Conservation (phyloP, 2,797 vertebrate genomes). For the Siniperca scherzeri region DNA sequence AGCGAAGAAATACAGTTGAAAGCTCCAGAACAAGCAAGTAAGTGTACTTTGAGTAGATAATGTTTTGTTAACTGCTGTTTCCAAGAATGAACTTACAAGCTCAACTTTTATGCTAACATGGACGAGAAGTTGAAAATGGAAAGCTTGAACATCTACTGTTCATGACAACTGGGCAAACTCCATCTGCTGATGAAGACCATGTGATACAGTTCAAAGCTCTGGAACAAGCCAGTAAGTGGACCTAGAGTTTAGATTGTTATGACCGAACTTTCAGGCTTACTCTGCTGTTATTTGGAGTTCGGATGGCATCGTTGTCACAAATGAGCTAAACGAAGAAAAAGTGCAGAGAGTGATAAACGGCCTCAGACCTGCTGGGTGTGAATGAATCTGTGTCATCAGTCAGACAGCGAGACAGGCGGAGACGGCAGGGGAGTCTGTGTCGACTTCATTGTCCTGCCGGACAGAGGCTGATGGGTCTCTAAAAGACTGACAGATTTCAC, state of each 20-base stretch:
- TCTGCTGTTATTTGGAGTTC: neutral
- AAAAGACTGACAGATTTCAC: constrained; percentile 55
- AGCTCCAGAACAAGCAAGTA: neutral
- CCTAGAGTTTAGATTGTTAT: neutral
- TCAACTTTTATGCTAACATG: neutral
- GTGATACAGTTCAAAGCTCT: neutral
- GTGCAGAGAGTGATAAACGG: constrained; percentile 13
- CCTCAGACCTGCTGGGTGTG: constrained; percentile 54
- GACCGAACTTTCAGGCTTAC: neutral
- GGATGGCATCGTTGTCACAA: neutral
- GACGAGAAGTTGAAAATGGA: neutral
- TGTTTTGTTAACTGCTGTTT: neutral
- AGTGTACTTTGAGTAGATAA: neutral
- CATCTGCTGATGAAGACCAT: no score
- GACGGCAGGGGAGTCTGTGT: constrained; percentile 54
- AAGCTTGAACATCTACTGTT: neutral
- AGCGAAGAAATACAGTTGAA: neutral
- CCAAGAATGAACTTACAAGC: neutral
- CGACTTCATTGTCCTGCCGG: constrained; percentile 54
- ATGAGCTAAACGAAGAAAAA: neutral
- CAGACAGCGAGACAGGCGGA: constrained; percentile 57
- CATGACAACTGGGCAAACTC: neutral
- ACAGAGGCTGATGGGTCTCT: constrained; percentile 55
- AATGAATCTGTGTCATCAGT: constrained; percentile 61
- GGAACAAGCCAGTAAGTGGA: neutral